Conservation (phyloP, 2,113 vertebrate species). For the Macrotus californicus region DNA sequence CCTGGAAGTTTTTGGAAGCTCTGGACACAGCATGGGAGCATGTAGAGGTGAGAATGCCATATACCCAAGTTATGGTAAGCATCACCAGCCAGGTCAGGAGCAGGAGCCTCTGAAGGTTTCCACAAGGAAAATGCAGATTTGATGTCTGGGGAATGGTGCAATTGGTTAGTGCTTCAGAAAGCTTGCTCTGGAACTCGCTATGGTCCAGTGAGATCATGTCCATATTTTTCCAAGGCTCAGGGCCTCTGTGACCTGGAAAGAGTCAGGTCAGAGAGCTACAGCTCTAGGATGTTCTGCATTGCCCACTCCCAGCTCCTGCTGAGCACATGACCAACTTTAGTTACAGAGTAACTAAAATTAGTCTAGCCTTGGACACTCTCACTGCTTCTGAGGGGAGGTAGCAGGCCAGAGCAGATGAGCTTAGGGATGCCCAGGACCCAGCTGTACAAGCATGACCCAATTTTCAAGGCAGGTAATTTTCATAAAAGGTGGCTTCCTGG, state of each 20-base stretch:
- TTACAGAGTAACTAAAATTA: not conserved
- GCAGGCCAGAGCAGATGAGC: not conserved
- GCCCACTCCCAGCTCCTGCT: not conserved
- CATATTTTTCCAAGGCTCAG: not conserved
- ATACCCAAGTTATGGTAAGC: not conserved
- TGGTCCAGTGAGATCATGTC: not conserved
- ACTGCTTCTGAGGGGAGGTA: not conserved
- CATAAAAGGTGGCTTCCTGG: constrained; percentile 42
- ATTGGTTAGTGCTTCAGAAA: not conserved
- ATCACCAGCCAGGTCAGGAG: not conserved
- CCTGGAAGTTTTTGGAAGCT: not conserved
- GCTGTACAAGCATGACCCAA: constrained; percentile 28
- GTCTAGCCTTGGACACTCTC: not conserved
- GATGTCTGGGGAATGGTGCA: no score
- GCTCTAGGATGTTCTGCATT: not conserved
- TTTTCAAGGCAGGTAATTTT: constrained; percentile 60
- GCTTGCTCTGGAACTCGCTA: not conserved
- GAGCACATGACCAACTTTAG: not conserved
- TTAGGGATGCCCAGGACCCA: not conserved
- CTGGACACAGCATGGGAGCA: no score
- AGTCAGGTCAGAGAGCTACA: not conserved
- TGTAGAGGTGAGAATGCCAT: not conserved
- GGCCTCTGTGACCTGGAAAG: not conserved
- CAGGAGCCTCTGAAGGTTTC: not conserved
- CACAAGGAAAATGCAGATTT: no score